These are phyloP conservation scores for Lithophane socia DNA, from an alignment of 2,888 invertebrate species.

Conservation along the genomic window DNA sequence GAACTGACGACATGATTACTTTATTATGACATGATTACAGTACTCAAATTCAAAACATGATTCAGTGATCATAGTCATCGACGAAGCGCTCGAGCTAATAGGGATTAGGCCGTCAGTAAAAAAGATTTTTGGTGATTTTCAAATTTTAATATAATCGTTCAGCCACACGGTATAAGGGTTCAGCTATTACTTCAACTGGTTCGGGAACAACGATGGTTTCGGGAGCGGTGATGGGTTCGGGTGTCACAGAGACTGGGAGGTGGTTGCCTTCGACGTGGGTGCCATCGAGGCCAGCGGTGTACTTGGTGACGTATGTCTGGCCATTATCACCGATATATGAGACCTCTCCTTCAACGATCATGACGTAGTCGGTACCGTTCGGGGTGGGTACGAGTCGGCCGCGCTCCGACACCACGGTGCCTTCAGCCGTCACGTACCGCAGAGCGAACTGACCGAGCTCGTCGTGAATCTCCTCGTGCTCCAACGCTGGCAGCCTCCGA, in stretches of 20 bases:
- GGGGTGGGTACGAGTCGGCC: constrained; percentile 63
- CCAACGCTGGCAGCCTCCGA: constrained; percentile 72
- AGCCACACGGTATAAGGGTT: neutral
- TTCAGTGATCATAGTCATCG: neutral
- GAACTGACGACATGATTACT: constrained; percentile 49
- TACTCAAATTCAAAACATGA: constrained; percentile 30
- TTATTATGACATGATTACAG: constrained; percentile 55
- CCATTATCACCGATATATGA: constrained; percentile 79
- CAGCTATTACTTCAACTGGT: constrained; percentile 12
- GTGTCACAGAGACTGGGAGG: constrained; percentile 69
- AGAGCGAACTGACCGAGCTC: constrained; percentile 77
- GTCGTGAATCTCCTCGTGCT: constrained; percentile 76
- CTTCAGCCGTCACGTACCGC: constrained; percentile 79
- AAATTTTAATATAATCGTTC: constrained; percentile 10
- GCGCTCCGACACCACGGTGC: constrained; percentile 74
- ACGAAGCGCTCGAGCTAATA: neutral
- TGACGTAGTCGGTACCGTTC: constrained; percentile 71
- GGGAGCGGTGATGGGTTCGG: constrained; percentile 46
- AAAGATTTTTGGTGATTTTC: neutral
- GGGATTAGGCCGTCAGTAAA: neutral
- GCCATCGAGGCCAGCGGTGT: constrained; percentile 78
- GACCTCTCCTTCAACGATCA: constrained; percentile 77
- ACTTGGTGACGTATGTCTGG: constrained; percentile 77
- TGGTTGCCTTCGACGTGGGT: constrained; percentile 74
- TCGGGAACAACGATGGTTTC: neutral